Evolutionary conservation across 2,888 invertebrate species (phyloP).

Genomic region (Sinotaia quadrata): DNA sequence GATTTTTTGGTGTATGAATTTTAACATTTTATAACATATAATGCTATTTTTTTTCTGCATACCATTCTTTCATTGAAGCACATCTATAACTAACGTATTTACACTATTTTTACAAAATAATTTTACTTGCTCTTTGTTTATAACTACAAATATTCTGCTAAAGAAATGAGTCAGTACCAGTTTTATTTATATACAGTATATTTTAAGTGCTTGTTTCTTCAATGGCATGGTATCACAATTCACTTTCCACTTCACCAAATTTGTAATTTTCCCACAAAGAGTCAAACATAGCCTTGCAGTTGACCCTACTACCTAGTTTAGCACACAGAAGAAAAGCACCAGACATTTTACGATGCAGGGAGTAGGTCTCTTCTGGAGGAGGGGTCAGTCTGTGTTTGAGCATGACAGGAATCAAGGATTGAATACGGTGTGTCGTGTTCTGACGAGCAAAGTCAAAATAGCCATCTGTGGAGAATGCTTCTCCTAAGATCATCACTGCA

Average conservation of each 20-base stretch:
- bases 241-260: conserved; percentile 42
- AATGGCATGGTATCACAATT: conserved; percentile 12
- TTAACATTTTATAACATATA: too few relatives aligned
- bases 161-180: neutral
- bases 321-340: conserved; percentile 94
- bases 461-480: conserved; percentile 84
- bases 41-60: too few relatives aligned
- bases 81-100: too few relatives aligned
- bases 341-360: conserved; percentile 95
- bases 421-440: conserved; percentile 84
- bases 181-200: neutral
- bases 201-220: neutral
- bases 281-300: conserved; percentile 87
- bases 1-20: too few relatives aligned
- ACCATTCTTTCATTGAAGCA: too few relatives aligned
- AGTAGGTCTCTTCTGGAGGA: conserved; percentile 98
- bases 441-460: conserved; percentile 93
- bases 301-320: conserved; percentile 85
- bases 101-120: neutral
- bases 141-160: neutral
- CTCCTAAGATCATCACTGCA: conserved; percentile 96
- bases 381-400: conserved; percentile 93
- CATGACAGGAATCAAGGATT: conserved; percentile 90
- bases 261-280: conserved; percentile 82
- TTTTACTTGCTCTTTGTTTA: neutral